phyloP scores from a whole-genome alignment of 2,113 vertebrate species.

The Theristicus caerulescens region DNA sequence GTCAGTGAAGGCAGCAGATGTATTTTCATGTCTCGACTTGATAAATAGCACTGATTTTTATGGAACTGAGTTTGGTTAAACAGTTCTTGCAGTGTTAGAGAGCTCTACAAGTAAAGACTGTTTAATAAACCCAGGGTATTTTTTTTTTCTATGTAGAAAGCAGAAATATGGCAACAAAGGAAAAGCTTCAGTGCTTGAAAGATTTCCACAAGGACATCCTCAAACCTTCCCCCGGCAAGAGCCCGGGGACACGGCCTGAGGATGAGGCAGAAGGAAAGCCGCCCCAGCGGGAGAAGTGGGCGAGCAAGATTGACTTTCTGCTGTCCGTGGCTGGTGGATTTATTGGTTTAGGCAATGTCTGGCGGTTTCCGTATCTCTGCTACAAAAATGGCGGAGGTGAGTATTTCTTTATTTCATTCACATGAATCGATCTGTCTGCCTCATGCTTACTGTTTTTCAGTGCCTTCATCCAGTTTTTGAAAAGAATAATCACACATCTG shows the following conservation, averaged over 20 bases:
- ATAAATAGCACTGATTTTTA: not conserved
- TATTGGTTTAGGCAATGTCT: slow-evolving; percentile 96
- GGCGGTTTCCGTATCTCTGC: slow-evolving; percentile 99
- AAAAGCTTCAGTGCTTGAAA: slow-evolving; percentile 96
- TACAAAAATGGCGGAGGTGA: slow-evolving; percentile 99
- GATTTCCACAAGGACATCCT: slow-evolving; percentile 98
- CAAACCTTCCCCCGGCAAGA: slow-evolving; percentile 97
- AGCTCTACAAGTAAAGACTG: not conserved
- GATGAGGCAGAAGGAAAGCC: slow-evolving; percentile 95
- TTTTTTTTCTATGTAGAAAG: not conserved
- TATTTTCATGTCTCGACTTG: not conserved
- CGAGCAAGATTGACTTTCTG: slow-evolving; percentile 97
- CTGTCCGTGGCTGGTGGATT: slow-evolving; percentile 97
- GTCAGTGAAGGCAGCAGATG: not conserved
- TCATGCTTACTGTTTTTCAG: fast-evolving
- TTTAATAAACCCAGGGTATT: not conserved
- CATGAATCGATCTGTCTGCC: not conserved
- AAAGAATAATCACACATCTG: not conserved
- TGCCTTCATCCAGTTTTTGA: not conserved
- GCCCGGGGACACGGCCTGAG: slow-evolving; percentile 91
- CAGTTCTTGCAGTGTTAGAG: not conserved
- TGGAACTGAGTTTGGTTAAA: not conserved
- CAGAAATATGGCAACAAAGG: slow-evolving; percentile 91
- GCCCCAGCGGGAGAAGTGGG: slow-evolving; percentile 95
- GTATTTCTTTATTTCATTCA: not conserved